Base-by-base conservation (phyloP, 2,888 invertebrate species). In the Ptychoptera albimana region DNA sequence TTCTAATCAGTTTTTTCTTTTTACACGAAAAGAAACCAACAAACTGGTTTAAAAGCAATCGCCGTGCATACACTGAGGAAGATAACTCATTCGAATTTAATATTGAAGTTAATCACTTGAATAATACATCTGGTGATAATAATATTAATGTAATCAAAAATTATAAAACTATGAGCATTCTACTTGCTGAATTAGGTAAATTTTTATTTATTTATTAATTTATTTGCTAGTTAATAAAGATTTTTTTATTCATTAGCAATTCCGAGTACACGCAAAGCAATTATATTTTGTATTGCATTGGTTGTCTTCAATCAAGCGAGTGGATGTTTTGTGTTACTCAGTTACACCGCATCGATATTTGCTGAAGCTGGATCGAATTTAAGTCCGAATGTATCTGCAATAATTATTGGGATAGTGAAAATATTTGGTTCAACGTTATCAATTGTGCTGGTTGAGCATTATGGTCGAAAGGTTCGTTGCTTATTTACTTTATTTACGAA, bases 301-400 rank as follows among this genome's bases (percentile, higher is more conserved):
- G 50, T 64, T 50, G 46, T 51, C 1, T 43, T 60, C 9, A 63
- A 63, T 51, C 61, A 64, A 46, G 50, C 57, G 16, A 59, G 59
- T 43, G 64, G 64, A 14, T 58, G 60, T 44, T 64, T 61, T 42
- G 61, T 59, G 4, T 56, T 64, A 58, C 44, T 64, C 8, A 64
- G 57, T 46, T 64, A 61, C 29, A 60, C 64, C 5, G 61, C 61
- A 1, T 50, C 53, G 6, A 64, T 65, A 12, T 65, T 64, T 37
- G 14, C 57, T 30, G 48, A 58, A 44, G 52, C 63, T 8, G 65
- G 64, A 0, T 61, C 61, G 10, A 60, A 50, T 40, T 37, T 65
- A 10, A 39, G 56, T 1, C 60, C 65, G 1, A 57, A 55, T 2
- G 39, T 37, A 16, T 46, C 46, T 7, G 34, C 46, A 11, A 45